These are phyloP conservation scores for Glaucidium brasilianum DNA, from an alignment of 2,113 vertebrate genomes.

Conservation along the genomic window DNA sequence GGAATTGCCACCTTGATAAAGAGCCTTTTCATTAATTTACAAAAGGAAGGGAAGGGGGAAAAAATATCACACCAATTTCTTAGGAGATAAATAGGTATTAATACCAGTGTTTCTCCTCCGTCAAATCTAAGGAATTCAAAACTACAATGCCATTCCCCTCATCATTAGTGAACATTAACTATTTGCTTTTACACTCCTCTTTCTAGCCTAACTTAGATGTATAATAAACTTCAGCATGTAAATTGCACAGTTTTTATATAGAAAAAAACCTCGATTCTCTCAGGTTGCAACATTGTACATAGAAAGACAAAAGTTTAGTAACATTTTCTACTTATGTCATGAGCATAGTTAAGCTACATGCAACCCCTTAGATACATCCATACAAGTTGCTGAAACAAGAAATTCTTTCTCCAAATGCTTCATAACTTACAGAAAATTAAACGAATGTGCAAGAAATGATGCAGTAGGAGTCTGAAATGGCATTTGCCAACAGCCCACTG, in stretches of 20 bases:
- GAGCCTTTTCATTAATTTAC: neutral
- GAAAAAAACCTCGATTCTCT: neutral
- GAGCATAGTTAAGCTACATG: accelerated
- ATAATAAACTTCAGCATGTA: accelerated
- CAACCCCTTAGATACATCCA: neutral
- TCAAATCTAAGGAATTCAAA: neutral
- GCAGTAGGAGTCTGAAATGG: neutral
- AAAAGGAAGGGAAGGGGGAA: too few relatives aligned
- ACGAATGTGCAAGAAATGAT: neutral
- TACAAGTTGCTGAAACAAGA: neutral
- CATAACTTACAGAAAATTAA: neutral
- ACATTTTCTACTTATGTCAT: neutral
- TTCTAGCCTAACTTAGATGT: too few relatives aligned
- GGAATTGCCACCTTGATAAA: neutral
- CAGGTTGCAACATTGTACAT: accelerated
- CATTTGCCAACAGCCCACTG: neutral
- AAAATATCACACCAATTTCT: accelerated
- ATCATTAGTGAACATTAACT: neutral
- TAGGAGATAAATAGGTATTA: neutral
- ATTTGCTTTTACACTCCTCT: neutral
- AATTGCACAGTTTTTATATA: neutral
- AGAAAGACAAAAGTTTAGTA: neutral
- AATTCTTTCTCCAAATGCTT: neutral
- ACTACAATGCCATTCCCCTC: neutral
- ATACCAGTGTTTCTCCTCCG: neutral